Percentiles rank a stretch among this genome's conserved stretches.
Conservation (phyloP, 2,797 vertebrate genomes). For the Enteromius fasciolatus region DNA sequence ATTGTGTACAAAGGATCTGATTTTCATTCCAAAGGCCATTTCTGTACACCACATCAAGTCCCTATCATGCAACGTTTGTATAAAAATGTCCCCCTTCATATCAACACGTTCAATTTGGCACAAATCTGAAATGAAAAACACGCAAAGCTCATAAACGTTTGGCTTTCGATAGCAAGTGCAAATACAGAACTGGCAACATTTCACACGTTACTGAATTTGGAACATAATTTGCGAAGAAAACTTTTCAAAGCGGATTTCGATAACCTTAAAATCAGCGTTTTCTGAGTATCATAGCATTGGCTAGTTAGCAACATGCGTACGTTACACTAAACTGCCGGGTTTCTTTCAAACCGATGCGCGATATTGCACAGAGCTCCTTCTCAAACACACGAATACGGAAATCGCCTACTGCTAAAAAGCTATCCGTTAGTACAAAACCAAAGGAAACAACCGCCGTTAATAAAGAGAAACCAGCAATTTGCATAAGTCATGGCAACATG, state of each 20-base stretch:
- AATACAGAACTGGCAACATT: conserved; percentile 49
- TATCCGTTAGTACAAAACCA: conserved; percentile 49
- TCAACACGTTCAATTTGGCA: conserved; percentile 68
- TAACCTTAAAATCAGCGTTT: conserved; percentile 46
- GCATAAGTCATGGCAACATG: conserved; percentile 70
- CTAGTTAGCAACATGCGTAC: conserved; percentile 61
- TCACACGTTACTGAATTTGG: conserved; percentile 19
- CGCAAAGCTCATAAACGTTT: conserved; percentile 60
- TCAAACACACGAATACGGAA: conserved; percentile 41
- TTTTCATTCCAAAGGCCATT: conserved; percentile 55
- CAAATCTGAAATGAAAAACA: conserved; percentile 70
- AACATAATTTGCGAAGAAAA: conserved; percentile 39
- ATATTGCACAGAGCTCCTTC: conserved; percentile 47
- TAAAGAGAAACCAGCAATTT: conserved; percentile 60
- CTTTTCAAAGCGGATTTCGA: conserved; percentile 31
- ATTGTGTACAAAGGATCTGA: conserved; percentile 39
- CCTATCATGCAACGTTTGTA: conserved; percentile 75
- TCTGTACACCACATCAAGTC: conserved; percentile 64
- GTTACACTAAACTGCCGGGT: conserved; percentile 56
- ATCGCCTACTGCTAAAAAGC: conserved; percentile 37
- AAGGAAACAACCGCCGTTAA: conserved; percentile 56
- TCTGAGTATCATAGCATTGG: conserved; percentile 48
- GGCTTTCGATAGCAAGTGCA: conserved; percentile 61
- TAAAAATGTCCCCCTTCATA: conserved; percentile 42
- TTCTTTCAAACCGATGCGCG: conserved; percentile 42